Percentiles rank a stretch among this genome's conserved stretches.
phyloP scores from a whole-genome alignment of 2,888 invertebrate genomes.

The Blomia tropicalis region DNA sequence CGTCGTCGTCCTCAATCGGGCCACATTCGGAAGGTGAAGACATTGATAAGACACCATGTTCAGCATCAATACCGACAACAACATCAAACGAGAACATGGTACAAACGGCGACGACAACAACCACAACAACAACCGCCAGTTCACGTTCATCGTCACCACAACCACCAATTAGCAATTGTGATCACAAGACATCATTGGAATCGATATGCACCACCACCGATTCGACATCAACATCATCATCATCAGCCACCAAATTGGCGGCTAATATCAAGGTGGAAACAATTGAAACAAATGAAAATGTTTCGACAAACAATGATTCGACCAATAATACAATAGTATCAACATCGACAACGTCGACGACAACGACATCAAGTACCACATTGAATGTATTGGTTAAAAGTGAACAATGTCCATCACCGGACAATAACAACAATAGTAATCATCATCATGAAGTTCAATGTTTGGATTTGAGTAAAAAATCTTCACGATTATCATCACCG shows the following conservation, averaged over 20 bases:
- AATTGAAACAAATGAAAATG: background rate
- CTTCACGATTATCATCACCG: background rate
- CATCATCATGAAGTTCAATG: background rate
- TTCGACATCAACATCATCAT: conserved; percentile 2
- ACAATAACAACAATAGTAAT: background rate
- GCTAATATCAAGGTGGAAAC: background rate
- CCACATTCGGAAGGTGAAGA: conserved; percentile 3
- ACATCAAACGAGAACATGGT: background rate
- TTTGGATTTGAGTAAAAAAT: background rate
- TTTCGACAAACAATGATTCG: background rate
- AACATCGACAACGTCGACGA: background rate
- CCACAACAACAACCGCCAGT: background rate
- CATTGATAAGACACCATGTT: background rate
- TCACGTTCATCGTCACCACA: background rate
- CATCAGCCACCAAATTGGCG: background rate
- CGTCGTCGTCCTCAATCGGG: background rate
- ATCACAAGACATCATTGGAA: background rate
- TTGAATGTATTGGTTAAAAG: too few relatives aligned
- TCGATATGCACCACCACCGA: background rate
- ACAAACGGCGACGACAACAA: background rate
- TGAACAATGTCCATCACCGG: background rate
- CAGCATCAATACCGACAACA: background rate
- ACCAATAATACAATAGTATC: background rate
- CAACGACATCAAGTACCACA: background rate
- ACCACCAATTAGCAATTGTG: background rate